These are phyloP conservation scores for Malurus melanocephalus DNA, from an alignment of 2,113 vertebrate genomes.

Conservation along the genomic window DNA sequence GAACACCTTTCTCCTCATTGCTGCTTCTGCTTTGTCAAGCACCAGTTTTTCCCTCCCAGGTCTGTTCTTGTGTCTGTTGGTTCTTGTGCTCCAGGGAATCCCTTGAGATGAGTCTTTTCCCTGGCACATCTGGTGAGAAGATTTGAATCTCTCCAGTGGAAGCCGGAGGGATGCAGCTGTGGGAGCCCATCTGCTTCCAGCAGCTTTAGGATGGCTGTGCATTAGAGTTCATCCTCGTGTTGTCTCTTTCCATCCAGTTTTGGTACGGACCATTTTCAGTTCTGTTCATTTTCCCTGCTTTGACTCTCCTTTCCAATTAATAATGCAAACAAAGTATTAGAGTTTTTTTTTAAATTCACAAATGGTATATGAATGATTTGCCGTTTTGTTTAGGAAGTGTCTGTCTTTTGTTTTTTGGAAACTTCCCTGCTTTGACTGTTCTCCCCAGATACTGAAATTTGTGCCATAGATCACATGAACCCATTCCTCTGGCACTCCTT, in stretches of 20 bases:
- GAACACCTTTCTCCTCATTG: neutral
- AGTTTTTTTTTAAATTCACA: neutral
- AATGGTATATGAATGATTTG: neutral
- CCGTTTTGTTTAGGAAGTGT: neutral
- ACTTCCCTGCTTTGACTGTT: neutral
- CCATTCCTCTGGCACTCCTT: neutral
- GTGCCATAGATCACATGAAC: neutral
- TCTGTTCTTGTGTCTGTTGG: neutral
- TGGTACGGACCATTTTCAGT: neutral
- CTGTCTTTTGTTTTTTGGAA: neutral
- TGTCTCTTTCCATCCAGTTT: neutral
- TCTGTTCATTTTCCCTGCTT: neutral
- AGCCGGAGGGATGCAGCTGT: neutral
- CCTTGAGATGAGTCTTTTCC: neutral
- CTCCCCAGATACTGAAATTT: neutral
- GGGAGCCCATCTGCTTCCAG: neutral
- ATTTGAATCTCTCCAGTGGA: neutral
- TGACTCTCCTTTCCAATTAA: neutral
- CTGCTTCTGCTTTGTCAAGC: neutral
- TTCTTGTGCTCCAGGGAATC: neutral
- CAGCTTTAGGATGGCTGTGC: neutral
- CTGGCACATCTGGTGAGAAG: neutral
- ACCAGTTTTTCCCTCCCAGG: rapidly evolving
- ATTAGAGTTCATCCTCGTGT: rapidly evolving
- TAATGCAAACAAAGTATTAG: neutral